phyloP scores from a whole-genome alignment of 2,113 vertebrate species.

The Arizona elegans region DNA sequence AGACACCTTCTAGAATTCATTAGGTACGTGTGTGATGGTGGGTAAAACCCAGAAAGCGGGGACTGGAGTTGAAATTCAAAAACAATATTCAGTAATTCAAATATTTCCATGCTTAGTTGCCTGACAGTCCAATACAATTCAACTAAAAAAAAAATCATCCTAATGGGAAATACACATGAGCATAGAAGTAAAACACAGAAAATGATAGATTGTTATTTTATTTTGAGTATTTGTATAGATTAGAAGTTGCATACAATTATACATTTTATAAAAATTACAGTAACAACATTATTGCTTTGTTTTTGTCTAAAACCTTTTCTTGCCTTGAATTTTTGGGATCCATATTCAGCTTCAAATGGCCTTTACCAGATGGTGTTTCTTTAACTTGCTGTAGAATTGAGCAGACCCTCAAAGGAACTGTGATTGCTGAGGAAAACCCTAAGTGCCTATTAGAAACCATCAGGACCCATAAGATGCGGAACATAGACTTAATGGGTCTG shows the following conservation, averaged over 20 bases:
- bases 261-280: not conserved
- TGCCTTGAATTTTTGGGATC: not conserved
- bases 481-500: not conserved
- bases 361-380: not conserved
- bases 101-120: not conserved
- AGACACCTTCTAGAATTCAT: not conserved
- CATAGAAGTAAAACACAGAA: not conserved
- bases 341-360: not conserved
- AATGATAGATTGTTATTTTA: not conserved
- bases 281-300: not conserved
- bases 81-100: not conserved
- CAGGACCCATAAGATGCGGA: not conserved
- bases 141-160: not conserved
- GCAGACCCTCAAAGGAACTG: not conserved
- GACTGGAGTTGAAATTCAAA: not conserved
- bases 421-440: not conserved
- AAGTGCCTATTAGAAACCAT: not conserved
- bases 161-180: not conserved
- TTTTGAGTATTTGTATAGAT: not conserved
- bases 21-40: not conserved
- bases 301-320: not conserved
- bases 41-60: not conserved
- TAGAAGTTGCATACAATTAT: not conserved
- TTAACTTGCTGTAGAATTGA: not conserved
- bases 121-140: not conserved